These are phyloP conservation scores for Colletes collaris DNA, from an alignment of 2,888 invertebrate genomes.

Conservation along the genomic window DNA sequence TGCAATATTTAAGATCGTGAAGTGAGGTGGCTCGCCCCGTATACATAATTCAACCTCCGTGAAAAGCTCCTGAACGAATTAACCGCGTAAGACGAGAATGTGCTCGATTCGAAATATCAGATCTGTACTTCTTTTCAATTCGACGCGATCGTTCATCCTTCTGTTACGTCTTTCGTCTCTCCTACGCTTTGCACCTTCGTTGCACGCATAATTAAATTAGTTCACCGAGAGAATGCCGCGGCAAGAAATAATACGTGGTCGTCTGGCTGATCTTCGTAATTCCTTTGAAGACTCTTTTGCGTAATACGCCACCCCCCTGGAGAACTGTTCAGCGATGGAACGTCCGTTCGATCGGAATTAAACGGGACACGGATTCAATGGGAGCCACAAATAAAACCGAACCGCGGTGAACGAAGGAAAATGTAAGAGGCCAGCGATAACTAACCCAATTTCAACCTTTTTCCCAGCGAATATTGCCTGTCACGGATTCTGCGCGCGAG, in stretches of 20 bases:
- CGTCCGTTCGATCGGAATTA: constrained; percentile 43
- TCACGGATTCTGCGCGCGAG: neutral
- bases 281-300: constrained; percentile 37
- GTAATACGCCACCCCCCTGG: constrained; percentile 26
- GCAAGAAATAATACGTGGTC: constrained; percentile 53
- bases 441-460: constrained; percentile 20
- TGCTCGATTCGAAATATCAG: no score
- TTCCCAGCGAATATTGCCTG: neutral
- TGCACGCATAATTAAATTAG: constrained; percentile 60
- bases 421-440: constrained; percentile 22
- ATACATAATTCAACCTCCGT: no score
- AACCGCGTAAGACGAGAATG: no score
- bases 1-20: no score
- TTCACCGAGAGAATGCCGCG: constrained; percentile 32
- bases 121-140: no score
- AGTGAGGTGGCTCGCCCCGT: no score
- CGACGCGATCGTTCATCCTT: neutral
- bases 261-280: constrained; percentile 52
- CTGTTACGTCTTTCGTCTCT: neutral
- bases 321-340: constrained; percentile 28
- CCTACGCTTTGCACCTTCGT: constrained; percentile 14
- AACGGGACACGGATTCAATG: constrained; percentile 39
- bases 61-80: no score
- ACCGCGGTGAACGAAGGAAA: constrained; percentile 22
- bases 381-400: constrained; percentile 36